Evolutionary conservation across 2,888 invertebrate genomes (phyloP).

Genomic region (Coecobrya sp.): DNA sequence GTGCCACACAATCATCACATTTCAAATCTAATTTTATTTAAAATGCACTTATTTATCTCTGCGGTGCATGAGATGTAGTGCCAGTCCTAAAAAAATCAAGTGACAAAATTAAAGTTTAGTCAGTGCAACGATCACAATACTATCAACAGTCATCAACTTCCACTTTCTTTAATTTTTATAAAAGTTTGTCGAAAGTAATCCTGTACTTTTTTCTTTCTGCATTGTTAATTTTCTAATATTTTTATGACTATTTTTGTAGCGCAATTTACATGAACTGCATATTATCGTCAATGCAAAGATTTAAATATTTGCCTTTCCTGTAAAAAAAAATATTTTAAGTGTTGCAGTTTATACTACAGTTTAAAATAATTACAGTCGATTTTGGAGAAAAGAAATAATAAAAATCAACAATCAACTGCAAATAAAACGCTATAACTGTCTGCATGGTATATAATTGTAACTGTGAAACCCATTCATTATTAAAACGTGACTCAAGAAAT

Average conservation of each 20-base stretch:
- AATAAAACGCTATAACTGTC: too few species aligned
- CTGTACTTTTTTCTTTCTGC: neutral
- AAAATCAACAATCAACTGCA: too few species aligned
- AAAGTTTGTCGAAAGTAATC: neutral
- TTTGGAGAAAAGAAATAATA: too few species aligned
- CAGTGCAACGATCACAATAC: neutral
- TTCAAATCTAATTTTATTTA: neutral
- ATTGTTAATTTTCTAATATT: neutral
- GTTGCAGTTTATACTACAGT: too few species aligned
- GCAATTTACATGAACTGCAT: neutral
- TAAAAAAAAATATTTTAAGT: too few species aligned
- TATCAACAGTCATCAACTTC: neutral
- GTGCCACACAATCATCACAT: too few species aligned
- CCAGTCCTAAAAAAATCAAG: neutral
- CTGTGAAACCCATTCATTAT: neutral
- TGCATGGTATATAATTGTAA: too few species aligned
- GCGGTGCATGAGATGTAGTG: neutral
- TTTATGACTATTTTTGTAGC: neutral
- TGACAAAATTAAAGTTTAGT: neutral
- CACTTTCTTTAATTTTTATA: neutral
- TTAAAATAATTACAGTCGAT: too few species aligned
- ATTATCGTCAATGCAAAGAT: neutral
- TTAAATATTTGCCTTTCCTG: too few species aligned
- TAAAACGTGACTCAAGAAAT: neutral
- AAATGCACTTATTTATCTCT: neutral